Base-by-base conservation (phyloP, 2,888 invertebrate genomes). In the Caenorhabditis auriculariae region DNA sequence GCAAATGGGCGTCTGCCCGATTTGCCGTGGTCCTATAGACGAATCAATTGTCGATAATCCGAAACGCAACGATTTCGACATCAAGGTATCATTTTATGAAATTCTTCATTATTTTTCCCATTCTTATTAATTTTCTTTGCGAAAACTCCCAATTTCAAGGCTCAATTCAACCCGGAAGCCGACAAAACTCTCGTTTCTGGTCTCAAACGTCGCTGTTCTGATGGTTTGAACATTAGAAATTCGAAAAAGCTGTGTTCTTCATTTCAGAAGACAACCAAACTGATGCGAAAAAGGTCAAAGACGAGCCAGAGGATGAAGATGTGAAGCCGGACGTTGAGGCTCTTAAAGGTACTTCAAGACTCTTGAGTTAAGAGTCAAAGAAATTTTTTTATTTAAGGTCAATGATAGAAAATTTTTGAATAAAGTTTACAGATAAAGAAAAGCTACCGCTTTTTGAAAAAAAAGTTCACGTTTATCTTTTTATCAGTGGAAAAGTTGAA, bases 21-120 rank as follows among this genome's bases (percentile, higher is more conserved):
- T 73, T 37, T 73, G 72, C 41, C 58, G 72, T 3, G 58, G 63
- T 23, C 56, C 49, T 7, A 60, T 73, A 21, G 58, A 64, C 37
- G 21, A 26, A 9, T 15, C 28, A 1, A 53, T 64, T 19, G 61
- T 71, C 60, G 51, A 54, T 6, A 54, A 46, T 12, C 62, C 66
- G n/a, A 7, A 5, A 12, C 19, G 32, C 12, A 51, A 50, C 12
- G 35, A 27, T 6, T 17, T 63, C 17, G 42, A 63, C 44, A 38
- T 58, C n/a, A 63, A 58, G 35, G n/a, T 32, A n/a, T 32, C 35
- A 32, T 9, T 32, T 12, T n/a, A 32, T 9, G 35, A 32, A 32
- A 12, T n/a, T 32, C 35, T n/a, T n/a, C n/a, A n/a, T n/a, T n/a
- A n/a, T n/a, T n/a, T n/a, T n/a, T n/a, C n/a, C n/a, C n/a, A n/a